Evolutionary conservation across 2,797 vertebrate genomes (phyloP).

Genomic region (Neosilurus hyrtlii): DNA sequence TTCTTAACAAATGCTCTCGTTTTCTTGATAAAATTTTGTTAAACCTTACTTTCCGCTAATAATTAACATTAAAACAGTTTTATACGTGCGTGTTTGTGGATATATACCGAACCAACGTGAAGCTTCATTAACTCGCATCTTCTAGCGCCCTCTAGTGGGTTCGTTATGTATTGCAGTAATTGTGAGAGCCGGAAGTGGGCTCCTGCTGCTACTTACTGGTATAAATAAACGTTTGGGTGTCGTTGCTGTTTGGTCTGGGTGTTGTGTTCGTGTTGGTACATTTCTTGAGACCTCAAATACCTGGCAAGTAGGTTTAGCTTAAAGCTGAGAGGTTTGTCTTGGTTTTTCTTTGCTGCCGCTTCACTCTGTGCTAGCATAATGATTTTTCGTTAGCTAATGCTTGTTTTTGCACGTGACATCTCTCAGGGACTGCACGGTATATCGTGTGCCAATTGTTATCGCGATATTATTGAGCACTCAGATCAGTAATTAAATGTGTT

Average conservation of each 20-base stretch:
- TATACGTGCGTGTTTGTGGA: too few species aligned
- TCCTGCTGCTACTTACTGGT: not conserved
- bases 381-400: not conserved
- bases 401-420: not conserved
- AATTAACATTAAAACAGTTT: not conserved
- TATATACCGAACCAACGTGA: not conserved
- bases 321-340: not conserved
- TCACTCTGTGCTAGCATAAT: not conserved
- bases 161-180: not conserved
- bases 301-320: not conserved
- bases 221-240: slow-evolving; percentile 14
- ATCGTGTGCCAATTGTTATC: too few species aligned
- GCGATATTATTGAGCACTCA: too few species aligned
- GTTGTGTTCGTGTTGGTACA: not conserved
- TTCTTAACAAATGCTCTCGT: not conserved
- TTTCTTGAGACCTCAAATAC: not conserved
- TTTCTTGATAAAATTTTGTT: not conserved
- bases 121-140: not conserved
- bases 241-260: not conserved
- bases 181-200: not conserved
- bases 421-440: not conserved
- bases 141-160: not conserved
- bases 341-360: not conserved
- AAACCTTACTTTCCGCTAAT: not conserved
- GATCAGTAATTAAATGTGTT: too few species aligned